phyloP scores from a whole-genome alignment of 1,140 invertebrate genomes.

The Bathynomus jamesi region DNA sequence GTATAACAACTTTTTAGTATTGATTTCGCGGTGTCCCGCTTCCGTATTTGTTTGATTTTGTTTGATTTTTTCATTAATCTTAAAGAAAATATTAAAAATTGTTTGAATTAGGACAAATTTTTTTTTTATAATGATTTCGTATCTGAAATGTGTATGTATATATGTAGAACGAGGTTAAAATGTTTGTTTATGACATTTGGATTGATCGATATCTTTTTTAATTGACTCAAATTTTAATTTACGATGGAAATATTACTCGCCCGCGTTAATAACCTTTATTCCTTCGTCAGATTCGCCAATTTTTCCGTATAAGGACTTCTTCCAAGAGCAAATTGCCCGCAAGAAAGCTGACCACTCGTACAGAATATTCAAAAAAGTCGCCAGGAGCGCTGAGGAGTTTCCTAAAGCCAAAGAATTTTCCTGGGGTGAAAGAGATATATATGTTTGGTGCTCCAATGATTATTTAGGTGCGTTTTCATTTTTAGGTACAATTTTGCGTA shows the following conservation, averaged over 20 bases:
- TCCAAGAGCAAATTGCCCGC: slow-evolving; percentile 77
- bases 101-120: no score
- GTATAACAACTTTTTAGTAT: no score
- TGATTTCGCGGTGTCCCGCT: no score
- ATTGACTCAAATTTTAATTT: neutral
- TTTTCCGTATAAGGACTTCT: slow-evolving; percentile 87
- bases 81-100: no score
- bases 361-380: slow-evolving; percentile 84
- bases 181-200: neutral
- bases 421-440: slow-evolving; percentile 69
- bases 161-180: neutral
- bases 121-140: neutral
- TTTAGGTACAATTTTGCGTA: neutral
- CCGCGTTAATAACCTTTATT: neutral
- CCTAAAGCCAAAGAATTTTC: slow-evolving; percentile 77
- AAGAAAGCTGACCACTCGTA: slow-evolving; percentile 97
- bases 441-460: slow-evolving; percentile 98
- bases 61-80: no score
- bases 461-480: slow-evolving; percentile 63
- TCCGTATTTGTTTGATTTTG: no score
- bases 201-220: neutral
- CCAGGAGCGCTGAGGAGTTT: slow-evolving; percentile 65
- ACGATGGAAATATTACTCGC: no score
- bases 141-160: neutral
- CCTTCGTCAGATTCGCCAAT: slow-evolving; percentile 2